A percentile compares a stretch with the other conserved stretches of the same genome.
Evolutionary conservation across 2,888 invertebrate genomes (phyloP).

Genomic region (Hylaea fasciaria): DNA sequence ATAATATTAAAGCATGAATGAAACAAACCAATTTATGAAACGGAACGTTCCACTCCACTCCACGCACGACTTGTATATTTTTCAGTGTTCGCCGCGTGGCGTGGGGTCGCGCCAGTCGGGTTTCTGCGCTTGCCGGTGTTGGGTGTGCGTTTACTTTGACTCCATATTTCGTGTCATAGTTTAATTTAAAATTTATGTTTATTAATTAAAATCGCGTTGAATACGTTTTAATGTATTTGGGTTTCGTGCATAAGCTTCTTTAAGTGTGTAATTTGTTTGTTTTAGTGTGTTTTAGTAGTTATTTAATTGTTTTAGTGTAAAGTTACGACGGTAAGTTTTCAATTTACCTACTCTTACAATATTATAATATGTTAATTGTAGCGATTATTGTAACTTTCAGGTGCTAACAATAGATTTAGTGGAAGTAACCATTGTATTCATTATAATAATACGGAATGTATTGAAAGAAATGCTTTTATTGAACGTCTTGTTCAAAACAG

Average conservation of each 20-base stretch:
- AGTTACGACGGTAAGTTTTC: conserved; percentile 64
- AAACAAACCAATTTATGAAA: conserved; percentile 6
- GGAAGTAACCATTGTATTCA: not conserved
- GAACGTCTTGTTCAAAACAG: conserved; percentile 2
- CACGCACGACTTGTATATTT: not conserved
- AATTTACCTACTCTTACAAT: conserved; percentile 11
- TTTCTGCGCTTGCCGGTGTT: conserved; percentile 77
- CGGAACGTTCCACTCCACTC: conserved; percentile 30
- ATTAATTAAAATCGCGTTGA: conserved; percentile 55
- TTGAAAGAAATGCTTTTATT: not conserved
- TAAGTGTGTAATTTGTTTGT: conserved; percentile 57
- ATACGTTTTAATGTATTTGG: conserved; percentile 45
- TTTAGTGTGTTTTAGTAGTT: conserved; percentile 44
- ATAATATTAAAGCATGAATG: not conserved
- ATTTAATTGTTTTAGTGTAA: conserved; percentile 56
- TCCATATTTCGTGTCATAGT: conserved; percentile 71
- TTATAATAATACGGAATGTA: not conserved
- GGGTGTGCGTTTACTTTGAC: conserved; percentile 69
- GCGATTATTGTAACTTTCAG: conserved; percentile 9
- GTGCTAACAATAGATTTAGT: not conserved
- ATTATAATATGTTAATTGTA: no score
- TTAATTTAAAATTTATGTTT: conserved; percentile 56
- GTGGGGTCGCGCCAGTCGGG: conserved; percentile 76
- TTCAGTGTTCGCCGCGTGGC: conserved; percentile 54
- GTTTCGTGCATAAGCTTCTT: conserved; percentile 49